These are phyloP conservation scores for Schizotus pectinicornis DNA, from an alignment of 2,888 invertebrate genomes.

Conservation along the genomic window DNA sequence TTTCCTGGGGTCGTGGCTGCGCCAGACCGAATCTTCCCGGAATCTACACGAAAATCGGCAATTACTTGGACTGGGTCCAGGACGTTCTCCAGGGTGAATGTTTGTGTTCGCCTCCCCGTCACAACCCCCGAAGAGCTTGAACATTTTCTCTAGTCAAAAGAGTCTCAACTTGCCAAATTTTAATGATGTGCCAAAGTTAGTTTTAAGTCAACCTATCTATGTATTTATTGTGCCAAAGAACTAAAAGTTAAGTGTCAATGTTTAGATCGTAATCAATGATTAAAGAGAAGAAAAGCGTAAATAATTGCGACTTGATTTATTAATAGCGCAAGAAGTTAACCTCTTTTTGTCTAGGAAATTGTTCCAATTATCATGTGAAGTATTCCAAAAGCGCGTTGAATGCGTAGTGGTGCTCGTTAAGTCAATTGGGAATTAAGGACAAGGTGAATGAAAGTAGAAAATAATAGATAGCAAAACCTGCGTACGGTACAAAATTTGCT, in stretches of 20 bases:
- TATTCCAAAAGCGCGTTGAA: not conserved
- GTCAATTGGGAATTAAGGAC: conserved; percentile 7
- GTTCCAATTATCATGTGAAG: conserved; percentile 17
- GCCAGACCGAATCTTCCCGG: conserved; percentile 70
- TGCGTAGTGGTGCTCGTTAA: no score
- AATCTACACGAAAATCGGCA: conserved; percentile 66
- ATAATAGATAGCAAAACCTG: conserved; percentile 12
- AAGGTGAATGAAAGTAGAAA: conserved; percentile 23
- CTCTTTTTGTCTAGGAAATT: not conserved
- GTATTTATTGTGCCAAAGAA: conserved; percentile 19
- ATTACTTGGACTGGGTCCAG: conserved; percentile 67
- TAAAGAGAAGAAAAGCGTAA: not conserved
- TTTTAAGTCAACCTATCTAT: not conserved
- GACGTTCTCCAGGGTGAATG: conserved; percentile 62
- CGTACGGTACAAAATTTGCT: not conserved
- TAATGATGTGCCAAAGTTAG: conserved; percentile 8
- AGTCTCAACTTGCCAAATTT: conserved; percentile 8
- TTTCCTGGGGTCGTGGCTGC: conserved; percentile 80
- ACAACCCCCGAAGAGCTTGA: conserved; percentile 16
- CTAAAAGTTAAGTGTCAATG: not conserved
- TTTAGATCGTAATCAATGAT: not conserved
- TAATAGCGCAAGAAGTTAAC: no score
- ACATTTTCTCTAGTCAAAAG: conserved; percentile 4
- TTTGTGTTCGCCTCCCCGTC: conserved; percentile 56
- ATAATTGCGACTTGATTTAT: not conserved